phyloP scores from a whole-genome alignment of 92 coral and sea anemone genomes.

The Hydrozoanthus gracilis region DNA sequence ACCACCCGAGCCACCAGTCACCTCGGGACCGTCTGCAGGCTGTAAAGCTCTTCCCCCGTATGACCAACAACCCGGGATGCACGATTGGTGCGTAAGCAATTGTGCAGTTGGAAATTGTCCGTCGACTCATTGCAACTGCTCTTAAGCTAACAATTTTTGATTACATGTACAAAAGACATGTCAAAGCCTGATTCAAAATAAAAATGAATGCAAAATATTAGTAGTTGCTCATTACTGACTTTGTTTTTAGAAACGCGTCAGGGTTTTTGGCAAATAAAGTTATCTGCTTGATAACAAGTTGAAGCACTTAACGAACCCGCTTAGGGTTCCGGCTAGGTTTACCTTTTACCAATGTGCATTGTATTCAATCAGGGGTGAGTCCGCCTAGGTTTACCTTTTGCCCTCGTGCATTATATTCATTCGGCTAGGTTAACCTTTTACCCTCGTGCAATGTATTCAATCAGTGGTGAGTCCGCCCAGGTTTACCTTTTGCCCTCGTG shows the following conservation, averaged over 20 bases:
- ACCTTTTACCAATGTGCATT: no score
- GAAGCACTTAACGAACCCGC: no score
- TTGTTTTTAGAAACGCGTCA: background rate
- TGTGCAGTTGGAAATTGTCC: slow-evolving; percentile 65
- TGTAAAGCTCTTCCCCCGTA: slow-evolving; percentile 53
- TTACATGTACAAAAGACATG: background rate
- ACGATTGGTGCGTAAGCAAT: slow-evolving; percentile 55
- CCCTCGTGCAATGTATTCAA: no score
- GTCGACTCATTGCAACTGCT: slow-evolving; percentile 49
- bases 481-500: no score
- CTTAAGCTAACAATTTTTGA: background rate
- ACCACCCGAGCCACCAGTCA: slow-evolving; percentile 25
- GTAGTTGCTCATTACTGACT: background rate
- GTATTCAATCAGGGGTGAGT: no score
- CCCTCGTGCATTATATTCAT: no score
- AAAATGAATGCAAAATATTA: background rate
- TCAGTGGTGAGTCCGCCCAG: no score
- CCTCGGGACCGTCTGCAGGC: slow-evolving; percentile 28
- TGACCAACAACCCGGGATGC: slow-evolving; percentile 49
- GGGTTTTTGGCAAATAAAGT: no score
- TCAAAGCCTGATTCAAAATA: slow-evolving; percentile 11
- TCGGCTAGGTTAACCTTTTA: no score
- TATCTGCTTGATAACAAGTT: no score
- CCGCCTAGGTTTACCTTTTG: no score
- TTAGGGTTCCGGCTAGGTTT: no score